Percentiles rank a stretch among this genome's conserved stretches.
phyloP scores from a whole-genome alignment of 2,888 invertebrate genomes.

The Chrysomela aeneicollis region DNA sequence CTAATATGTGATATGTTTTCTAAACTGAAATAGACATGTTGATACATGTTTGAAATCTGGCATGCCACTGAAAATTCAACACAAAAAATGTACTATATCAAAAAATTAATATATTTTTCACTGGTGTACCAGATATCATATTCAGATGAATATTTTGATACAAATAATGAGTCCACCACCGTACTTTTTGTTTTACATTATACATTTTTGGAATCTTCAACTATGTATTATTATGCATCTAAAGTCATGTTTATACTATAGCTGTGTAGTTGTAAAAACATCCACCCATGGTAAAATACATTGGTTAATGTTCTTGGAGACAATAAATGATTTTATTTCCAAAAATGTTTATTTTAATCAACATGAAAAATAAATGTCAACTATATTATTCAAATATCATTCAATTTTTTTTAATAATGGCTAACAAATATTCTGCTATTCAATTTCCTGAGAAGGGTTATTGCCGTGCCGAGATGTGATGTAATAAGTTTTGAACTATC shows the following conservation, averaged over 20 bases:
- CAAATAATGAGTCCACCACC: conserved; percentile 13
- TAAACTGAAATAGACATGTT: not conserved
- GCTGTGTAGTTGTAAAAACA: conserved; percentile 58
- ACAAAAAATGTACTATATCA: not conserved
- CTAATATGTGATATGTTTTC: conserved; percentile 3
- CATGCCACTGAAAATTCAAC: not conserved
- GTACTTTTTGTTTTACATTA: conserved; percentile 29
- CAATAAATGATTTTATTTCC: conserved; percentile 63
- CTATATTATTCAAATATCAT: too few species aligned
- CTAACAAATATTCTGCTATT: too few species aligned
- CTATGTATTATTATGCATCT: conserved; percentile 49
- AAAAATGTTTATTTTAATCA: conserved; percentile 30
- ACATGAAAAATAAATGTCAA: not conserved
- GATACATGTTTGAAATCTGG: not conserved
- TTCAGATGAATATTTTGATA: conserved; percentile 19
- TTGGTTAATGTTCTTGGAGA: conserved; percentile 60
- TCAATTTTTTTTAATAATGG: too few species aligned
- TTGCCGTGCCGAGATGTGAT: too few species aligned
- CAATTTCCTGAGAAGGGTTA: too few species aligned
- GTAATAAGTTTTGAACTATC: too few species aligned
- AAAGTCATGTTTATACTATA: conserved; percentile 52
- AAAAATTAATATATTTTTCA: not conserved
- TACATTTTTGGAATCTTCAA: conserved; percentile 39
- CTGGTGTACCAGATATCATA: not conserved
- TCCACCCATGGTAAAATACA: conserved; percentile 53